Percentiles rank a stretch among this genome's conserved stretches.
These are phyloP conservation scores for Jacana jacana DNA, from an alignment of 2,113 vertebrate species.

Conservation along the genomic window DNA sequence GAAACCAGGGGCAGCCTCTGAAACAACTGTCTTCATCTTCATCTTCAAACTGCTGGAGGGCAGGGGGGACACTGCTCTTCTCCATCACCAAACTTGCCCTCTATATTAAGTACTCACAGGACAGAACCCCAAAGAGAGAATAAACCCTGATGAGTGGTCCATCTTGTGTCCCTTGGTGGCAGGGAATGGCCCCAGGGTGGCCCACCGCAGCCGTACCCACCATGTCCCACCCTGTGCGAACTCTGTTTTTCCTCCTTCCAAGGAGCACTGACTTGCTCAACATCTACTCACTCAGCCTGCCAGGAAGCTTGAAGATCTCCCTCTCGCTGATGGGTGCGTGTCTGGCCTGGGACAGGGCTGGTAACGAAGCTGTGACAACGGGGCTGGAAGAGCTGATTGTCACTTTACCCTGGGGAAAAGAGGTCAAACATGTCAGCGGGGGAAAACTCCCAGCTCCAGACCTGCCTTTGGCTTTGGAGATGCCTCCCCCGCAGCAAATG, in stretches of 20 bases:
- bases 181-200: neutral
- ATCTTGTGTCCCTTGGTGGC: neutral
- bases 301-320: constrained; percentile 82
- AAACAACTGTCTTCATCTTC: neutral
- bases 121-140: neutral
- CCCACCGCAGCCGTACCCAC: neutral
- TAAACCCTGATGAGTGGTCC: neutral
- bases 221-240: neutral
- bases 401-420: constrained; percentile 38
- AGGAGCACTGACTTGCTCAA: neutral
- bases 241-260: neutral
- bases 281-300: constrained; percentile 81
- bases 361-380: neutral
- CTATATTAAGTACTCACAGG: neutral
- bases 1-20: constrained; percentile 12
- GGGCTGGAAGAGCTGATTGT: neutral
- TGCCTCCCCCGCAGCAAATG: neutral
- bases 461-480: neutral
- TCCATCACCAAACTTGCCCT: neutral
- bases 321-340: constrained; percentile 12
- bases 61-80: neutral
- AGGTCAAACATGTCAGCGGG: neutral
- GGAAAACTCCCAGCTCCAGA: neutral
- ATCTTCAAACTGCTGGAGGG: neutral
- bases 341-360: neutral